Base-by-base conservation (phyloP, 2,113 vertebrate species). In the Tachysurus vachellii region DNA sequence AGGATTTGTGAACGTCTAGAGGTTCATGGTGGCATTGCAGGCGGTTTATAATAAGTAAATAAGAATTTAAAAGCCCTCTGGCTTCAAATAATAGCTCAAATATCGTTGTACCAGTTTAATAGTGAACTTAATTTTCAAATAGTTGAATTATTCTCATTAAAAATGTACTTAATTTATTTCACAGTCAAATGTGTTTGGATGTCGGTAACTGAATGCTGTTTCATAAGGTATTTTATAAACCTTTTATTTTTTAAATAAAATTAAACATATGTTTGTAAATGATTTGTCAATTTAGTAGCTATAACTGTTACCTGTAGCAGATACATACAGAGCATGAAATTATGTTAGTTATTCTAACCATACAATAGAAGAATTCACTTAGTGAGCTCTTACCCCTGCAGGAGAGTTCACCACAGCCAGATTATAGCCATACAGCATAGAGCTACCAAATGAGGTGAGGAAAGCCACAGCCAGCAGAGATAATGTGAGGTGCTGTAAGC, bases 351-450 rank as follows among this genome's bases (percentile, higher is more conserved):
- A 62, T 16, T 50, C 21, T 80, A 70, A 71, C 8, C 17, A 11
- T 64, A 70, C 19, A 84, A 44, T 80, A 70, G 57, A 70, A 85
- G 26, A 85, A 71, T n/a, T 26, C 42, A 83, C n/a, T 83, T n/a
- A 75, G 16, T 31, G 19, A 84, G 21, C 11, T 82, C 95, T 95
- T 95, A 97, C 97, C 94, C 23, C 91, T 0, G 96, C 95, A 0
- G 97, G 97, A 0, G 97, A 97, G 93, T 98, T 98, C 89, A 98
- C 97, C 87, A 97, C 97, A 0, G 97, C 97, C 89, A 97, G 91
- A 86, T 97, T 98, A 93, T 97, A 98, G 82, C 97, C 97, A 88
- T 97, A 98, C n/a, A 97, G 95, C 96, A 96, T 97, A 31, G 97
- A 98, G 87, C 97, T 98, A 87, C 97, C 97, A 4, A 97, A 97